These are phyloP conservation scores for Timema podura DNA, from an alignment of 2,888 invertebrate species.

Conservation along the genomic window DNA sequence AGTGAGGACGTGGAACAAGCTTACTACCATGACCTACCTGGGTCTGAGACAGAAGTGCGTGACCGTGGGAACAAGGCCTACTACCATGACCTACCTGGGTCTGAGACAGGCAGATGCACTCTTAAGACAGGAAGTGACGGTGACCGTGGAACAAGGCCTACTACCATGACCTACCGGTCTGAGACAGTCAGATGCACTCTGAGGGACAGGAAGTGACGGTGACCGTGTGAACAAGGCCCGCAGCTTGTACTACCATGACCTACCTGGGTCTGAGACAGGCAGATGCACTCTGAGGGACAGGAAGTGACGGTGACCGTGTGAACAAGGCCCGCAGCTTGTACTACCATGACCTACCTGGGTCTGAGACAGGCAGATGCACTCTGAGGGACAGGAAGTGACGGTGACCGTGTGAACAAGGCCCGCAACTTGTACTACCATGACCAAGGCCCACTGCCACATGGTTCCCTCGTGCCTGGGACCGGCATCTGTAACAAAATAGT, in stretches of 20 bases:
- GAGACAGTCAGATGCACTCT: constrained; percentile 82
- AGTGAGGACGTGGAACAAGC: background rate
- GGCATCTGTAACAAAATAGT: constrained; percentile 2
- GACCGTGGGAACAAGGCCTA: background rate
- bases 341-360: constrained; percentile 62
- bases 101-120: constrained; percentile 82
- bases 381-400: constrained; percentile 58
- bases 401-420: background rate
- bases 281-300: constrained; percentile 79
- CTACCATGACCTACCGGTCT: constrained; percentile 56
- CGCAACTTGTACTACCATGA: background rate
- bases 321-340: background rate
- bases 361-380: constrained; percentile 82
- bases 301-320: background rate
- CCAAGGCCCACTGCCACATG: constrained; percentile 11
- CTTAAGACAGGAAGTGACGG: constrained; percentile 58
- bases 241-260: background rate
- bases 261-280: constrained; percentile 83
- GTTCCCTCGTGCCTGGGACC: background rate
- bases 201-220: constrained; percentile 55
- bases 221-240: background rate
- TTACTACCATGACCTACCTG: constrained; percentile 56
- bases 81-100: constrained; percentile 62
- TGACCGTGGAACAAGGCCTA: background rate
- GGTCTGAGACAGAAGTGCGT: constrained; percentile 68